These are phyloP conservation scores for Holotrichia oblita DNA, from an alignment of 1,140 invertebrate species.

Conservation along the genomic window DNA sequence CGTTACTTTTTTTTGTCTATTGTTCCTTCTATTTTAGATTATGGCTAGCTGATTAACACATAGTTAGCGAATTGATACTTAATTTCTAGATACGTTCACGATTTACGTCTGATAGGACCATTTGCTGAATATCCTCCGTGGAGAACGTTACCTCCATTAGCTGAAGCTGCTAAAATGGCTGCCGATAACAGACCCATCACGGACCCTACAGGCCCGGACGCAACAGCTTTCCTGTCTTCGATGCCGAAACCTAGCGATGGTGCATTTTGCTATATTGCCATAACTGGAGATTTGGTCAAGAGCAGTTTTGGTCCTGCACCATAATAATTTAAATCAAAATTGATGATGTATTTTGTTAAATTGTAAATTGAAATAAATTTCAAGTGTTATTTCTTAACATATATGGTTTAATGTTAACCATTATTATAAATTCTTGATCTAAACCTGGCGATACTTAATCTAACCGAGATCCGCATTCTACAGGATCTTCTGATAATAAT, in stretches of 20 bases:
- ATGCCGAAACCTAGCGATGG: slow-evolving; percentile 63
- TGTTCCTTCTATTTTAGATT: not conserved
- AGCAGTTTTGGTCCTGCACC: slow-evolving; percentile 44
- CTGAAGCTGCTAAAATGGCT: slow-evolving; percentile 58
- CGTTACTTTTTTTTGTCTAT: too few relatives aligned
- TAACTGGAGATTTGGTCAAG: slow-evolving; percentile 61
- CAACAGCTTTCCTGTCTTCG: slow-evolving; percentile 60
- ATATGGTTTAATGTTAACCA: too few relatives aligned
- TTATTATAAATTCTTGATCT: too few relatives aligned
- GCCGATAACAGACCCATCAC: slow-evolving; percentile 59
- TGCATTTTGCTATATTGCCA: slow-evolving; percentile 64
- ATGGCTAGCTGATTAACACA: too few relatives aligned
- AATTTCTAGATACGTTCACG: slow-evolving; percentile 51
- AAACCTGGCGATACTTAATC: too few relatives aligned
- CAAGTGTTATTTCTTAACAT: too few relatives aligned
- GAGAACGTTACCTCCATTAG: slow-evolving; percentile 57
- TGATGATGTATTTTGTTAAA: too few relatives aligned
- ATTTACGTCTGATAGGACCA: slow-evolving; percentile 58
- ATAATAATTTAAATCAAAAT: too few relatives aligned
- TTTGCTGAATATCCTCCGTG: slow-evolving; percentile 61
- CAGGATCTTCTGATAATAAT: too few relatives aligned
- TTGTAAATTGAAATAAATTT: not conserved
- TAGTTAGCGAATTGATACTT: too few relatives aligned
- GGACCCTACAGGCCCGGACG: slow-evolving; percentile 60
- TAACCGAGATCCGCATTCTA: too few relatives aligned